Evolutionary conservation across 2,888 invertebrate species (phyloP).

Genomic region (Stenichneumon culpator): DNA sequence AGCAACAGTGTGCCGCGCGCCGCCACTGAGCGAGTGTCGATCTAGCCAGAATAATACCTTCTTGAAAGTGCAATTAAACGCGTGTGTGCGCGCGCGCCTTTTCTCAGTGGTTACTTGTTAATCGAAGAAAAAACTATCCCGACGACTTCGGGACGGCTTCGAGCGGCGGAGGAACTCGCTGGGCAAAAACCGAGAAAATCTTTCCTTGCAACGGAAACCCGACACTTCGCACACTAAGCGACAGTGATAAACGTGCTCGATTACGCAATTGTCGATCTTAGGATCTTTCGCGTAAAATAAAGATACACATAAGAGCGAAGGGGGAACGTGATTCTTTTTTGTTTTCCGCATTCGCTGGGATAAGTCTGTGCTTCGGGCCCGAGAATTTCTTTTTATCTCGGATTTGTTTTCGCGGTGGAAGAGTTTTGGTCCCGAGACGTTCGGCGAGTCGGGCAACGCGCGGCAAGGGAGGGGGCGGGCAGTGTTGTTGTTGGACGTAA

Average conservation of each 20-base stretch:
- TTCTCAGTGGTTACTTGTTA: not conserved
- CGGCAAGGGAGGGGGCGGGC: too few relatives aligned
- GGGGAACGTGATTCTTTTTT: not conserved
- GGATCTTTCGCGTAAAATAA: not conserved
- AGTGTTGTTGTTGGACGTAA: too few relatives aligned
- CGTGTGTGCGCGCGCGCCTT: conserved; percentile 55
- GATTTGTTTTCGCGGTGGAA: not conserved
- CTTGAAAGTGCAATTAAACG: conserved; percentile 13
- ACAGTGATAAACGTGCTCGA: not conserved
- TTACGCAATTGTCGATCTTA: too few relatives aligned
- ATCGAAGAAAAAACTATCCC: not conserved
- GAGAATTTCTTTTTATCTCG: not conserved
- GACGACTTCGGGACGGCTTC: not conserved
- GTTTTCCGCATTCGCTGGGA: not conserved
- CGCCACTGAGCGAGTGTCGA: conserved; percentile 75
- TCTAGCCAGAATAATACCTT: conserved; percentile 20
- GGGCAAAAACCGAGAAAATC: not conserved
- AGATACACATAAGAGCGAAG: not conserved
- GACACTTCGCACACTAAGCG: not conserved
- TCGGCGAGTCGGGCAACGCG: not conserved
- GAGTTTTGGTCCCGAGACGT: not conserved
- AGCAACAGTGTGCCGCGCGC: conserved; percentile 84
- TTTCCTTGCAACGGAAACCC: not conserved
- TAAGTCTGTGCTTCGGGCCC: not conserved
- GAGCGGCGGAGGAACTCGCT: not conserved